phyloP scores from a whole-genome alignment of 2,888 invertebrate genomes.

The Dryococelus australis region DNA sequence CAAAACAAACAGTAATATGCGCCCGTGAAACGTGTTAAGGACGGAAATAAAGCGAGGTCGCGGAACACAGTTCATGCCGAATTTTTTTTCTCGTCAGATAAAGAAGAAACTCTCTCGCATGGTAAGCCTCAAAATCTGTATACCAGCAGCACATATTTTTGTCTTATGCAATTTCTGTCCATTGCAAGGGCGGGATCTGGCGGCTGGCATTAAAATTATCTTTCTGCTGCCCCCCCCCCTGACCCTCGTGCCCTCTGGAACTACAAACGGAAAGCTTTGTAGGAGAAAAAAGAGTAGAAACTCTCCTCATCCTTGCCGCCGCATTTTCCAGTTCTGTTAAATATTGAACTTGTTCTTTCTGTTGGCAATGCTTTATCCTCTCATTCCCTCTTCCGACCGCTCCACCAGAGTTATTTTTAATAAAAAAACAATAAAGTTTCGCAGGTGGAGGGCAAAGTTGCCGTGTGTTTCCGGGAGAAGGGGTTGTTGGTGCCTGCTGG shows the following conservation, averaged over 20 bases:
- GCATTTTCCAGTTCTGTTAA: background rate
- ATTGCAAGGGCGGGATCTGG: background rate
- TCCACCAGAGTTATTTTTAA: background rate
- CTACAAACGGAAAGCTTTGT: conserved; percentile 9
- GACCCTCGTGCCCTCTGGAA: background rate
- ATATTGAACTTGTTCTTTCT: conserved; percentile 6
- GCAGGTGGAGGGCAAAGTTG: background rate
- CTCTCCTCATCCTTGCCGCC: background rate
- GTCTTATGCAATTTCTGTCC: background rate
- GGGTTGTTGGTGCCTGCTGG: background rate
- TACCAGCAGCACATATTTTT: background rate
- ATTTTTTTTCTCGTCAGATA: background rate
- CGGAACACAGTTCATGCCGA: background rate
- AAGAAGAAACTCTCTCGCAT: background rate
- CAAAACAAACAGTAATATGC: background rate
- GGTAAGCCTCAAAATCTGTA: conserved; percentile 5
- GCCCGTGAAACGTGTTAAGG: background rate
- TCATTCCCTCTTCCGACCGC: background rate
- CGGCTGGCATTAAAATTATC: background rate
- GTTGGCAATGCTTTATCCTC: background rate
- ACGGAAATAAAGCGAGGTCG: background rate
- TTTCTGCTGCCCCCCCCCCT: background rate
- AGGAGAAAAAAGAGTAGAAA: background rate
- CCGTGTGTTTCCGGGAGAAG: background rate
- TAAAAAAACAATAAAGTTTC: conserved; percentile 16